phyloP scores from a whole-genome alignment of 1,140 invertebrate genomes.

The Brachionus plicatilis region DNA sequence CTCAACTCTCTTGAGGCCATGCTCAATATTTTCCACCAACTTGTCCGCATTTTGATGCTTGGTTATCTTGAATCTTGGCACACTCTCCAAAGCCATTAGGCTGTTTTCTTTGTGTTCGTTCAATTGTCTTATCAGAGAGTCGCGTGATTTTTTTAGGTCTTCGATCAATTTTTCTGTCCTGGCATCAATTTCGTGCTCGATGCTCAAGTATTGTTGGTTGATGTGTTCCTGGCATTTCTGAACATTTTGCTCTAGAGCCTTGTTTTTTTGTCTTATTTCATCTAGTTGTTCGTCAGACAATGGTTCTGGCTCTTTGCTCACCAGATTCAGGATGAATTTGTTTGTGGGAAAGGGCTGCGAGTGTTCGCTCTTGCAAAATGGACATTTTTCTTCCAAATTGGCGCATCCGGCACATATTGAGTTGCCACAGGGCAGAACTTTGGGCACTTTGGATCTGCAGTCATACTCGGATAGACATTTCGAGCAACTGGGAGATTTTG shows the following conservation, averaged over 20 bases:
- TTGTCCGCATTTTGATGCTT: neutral
- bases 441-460: neutral
- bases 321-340: neutral
- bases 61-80: neutral
- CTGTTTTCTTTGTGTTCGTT: neutral
- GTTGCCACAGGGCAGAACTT: conserved; percentile 31
- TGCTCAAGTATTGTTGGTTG: neutral
- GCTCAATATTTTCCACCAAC: neutral
- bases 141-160: conserved; percentile 3
- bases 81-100: neutral
- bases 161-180: neutral
- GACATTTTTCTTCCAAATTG: neutral
- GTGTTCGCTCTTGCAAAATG: neutral
- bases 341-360: neutral
- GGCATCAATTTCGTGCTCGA: conserved; percentile 7
- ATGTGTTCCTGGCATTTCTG: neutral
- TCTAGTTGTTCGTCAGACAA: neutral
- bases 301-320: neutral
- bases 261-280: neutral
- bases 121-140: neutral
- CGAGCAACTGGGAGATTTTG: conserved; percentile 15
- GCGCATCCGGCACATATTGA: neutral
- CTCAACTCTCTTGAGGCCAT: neutral
- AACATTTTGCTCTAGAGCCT: neutral
- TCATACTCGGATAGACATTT: conserved; percentile 1